These are phyloP conservation scores for Oikopleura vanhoeffeni DNA, from an alignment of 23 tunicate genomes.

Conservation along the genomic window DNA sequence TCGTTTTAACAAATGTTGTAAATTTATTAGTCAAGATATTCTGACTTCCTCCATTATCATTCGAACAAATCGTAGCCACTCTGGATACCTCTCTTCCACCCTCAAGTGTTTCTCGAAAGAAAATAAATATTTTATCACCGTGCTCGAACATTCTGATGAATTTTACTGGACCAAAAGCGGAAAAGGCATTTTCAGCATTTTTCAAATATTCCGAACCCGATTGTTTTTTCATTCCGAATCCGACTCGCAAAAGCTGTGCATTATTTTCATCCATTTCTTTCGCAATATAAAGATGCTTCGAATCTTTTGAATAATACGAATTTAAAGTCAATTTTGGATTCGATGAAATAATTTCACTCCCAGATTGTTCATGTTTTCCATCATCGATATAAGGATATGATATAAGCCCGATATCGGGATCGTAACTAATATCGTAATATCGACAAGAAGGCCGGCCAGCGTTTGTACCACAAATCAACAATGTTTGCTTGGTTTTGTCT, in stretches of 20 bases:
- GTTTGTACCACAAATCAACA: constrained; percentile 1
- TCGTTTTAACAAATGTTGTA: background rate
- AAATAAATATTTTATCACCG: background rate
- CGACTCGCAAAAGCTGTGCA: background rate
- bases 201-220: background rate
- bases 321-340: background rate
- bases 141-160: background rate
- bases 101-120: background rate
- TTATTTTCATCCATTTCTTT: background rate
- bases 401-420: too few relatives aligned
- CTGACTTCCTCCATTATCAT: background rate
- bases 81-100: background rate
- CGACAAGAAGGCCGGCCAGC: background rate
- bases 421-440: too few relatives aligned
- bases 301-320: background rate
- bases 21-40: background rate
- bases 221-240: background rate
- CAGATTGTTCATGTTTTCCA: too few relatives aligned
- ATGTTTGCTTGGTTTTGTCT: background rate
- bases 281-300: background rate
- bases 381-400: too few relatives aligned
- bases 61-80: background rate
- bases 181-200: background rate
- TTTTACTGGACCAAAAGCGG: background rate
- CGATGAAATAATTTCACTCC: background rate